phyloP scores from a whole-genome alignment of 2,113 vertebrate species.

The Psittacus erithacus region DNA sequence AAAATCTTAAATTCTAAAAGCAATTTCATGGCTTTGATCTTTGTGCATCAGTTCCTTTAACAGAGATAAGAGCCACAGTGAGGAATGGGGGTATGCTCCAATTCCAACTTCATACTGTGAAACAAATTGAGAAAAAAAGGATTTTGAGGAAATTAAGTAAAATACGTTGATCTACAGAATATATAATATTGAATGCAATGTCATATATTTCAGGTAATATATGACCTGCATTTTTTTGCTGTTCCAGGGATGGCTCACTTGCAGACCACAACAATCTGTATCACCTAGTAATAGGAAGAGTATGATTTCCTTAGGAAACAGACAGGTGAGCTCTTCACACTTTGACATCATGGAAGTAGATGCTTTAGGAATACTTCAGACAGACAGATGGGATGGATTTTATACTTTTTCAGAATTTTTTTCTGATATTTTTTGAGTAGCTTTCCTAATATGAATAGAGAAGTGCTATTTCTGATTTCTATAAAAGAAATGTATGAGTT shows the following conservation, averaged over 20 bases:
- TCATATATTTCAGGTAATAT: not conserved
- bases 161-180: not conserved
- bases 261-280: not conserved
- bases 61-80: not conserved
- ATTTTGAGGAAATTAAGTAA: not conserved
- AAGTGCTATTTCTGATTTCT: constrained; percentile 29
- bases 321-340: not conserved
- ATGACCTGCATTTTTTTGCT: not conserved
- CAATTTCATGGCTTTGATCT: not conserved
- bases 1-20: not conserved
- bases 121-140: not conserved
- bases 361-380: not conserved
- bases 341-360: not conserved
- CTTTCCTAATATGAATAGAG: constrained; percentile 5
- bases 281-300: not conserved
- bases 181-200: not conserved
- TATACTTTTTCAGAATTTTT: not conserved
- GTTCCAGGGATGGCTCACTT: not conserved
- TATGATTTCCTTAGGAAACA: not conserved
- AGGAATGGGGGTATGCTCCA: not conserved
- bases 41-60: not conserved
- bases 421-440: constrained; percentile 7
- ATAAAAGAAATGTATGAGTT: constrained; percentile 24
- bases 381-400: not conserved
- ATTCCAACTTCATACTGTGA: not conserved